A percentile compares a stretch with the other conserved stretches of the same genome.
phyloP scores from a whole-genome alignment of 2,113 vertebrate species.

The Bos indicus region DNA sequence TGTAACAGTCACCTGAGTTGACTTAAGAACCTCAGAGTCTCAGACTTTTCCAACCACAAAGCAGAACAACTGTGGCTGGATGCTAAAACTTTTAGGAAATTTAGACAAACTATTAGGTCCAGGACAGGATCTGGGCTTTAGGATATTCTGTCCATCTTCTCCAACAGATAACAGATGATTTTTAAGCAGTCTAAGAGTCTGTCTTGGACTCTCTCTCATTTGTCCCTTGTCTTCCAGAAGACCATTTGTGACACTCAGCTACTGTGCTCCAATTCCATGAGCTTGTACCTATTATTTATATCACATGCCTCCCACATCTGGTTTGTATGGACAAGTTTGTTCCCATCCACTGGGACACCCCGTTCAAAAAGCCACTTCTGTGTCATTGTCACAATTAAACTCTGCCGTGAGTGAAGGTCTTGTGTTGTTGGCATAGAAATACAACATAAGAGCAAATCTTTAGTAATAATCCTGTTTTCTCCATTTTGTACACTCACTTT shows the following conservation, averaged over 20 bases:
- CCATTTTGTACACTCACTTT: accelerated
- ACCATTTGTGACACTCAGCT: not conserved
- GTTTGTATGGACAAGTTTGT: accelerated
- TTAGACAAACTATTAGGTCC: not conserved
- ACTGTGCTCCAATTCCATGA: accelerated
- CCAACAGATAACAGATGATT: no score
- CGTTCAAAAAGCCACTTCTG: accelerated
- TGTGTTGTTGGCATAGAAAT: not conserved
- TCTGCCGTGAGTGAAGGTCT: no score
- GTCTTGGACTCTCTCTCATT: no score
- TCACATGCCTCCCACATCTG: accelerated
- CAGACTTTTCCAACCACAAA: not conserved
- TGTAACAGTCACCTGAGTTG: not conserved
- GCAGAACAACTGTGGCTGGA: not conserved
- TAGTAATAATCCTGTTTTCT: not conserved
- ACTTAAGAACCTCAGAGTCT: not conserved
- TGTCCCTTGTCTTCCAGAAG: accelerated
- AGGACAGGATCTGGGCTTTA: not conserved
- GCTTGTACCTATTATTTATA: accelerated
- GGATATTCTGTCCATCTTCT: not conserved
- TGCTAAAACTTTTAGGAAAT: not conserved
- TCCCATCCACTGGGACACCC: no score
- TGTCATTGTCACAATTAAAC: accelerated
- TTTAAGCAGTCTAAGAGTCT: no score
- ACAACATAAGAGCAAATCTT: not conserved